Evolutionary conservation across 2,888 invertebrate genomes (phyloP).

Genomic region (Hecatera dysodea): DNA sequence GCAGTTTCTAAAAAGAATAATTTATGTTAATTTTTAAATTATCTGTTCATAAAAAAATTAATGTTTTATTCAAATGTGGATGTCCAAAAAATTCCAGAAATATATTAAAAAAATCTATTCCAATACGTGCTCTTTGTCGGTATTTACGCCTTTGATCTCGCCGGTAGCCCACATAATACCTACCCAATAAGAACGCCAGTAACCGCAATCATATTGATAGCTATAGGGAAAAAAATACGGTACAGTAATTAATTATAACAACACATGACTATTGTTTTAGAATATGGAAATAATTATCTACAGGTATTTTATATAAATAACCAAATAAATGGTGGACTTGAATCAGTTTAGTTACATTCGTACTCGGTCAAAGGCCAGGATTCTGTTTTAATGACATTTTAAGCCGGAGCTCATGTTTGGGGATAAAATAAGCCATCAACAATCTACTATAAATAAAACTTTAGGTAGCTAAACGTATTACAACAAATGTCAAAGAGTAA

Average conservation of each 20-base stretch:
- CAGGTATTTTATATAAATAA: conserved; percentile 8
- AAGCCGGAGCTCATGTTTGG: neutral
- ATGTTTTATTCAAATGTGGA: conserved; percentile 37
- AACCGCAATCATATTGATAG: conserved; percentile 59
- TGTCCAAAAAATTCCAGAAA: conserved; percentile 42
- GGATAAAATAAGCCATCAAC: neutral
- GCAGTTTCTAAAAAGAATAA: conserved; percentile 34
- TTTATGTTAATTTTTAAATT: conserved; percentile 38
- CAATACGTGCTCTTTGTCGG: conserved; percentile 47
- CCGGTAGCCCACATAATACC: conserved; percentile 58
- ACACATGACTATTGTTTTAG: conserved; percentile 23
- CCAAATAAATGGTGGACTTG: neutral
- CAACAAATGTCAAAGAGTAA: too few species aligned
- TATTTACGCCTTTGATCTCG: conserved; percentile 54
- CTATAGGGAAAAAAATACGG: conserved; percentile 55
- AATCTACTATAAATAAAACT: neutral
- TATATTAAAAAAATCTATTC: conserved; percentile 30
- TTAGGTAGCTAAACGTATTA: too few species aligned
- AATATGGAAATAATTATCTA: conserved; percentile 24
- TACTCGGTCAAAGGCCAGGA: conserved; percentile 2
- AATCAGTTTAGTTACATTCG: conserved; percentile 7
- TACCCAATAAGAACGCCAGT: conserved; percentile 51
- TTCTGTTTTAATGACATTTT: neutral
- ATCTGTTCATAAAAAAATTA: conserved; percentile 14
- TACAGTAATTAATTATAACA: conserved; percentile 42